Evolutionary conservation across 2,888 invertebrate species (phyloP).

Genomic region (Polyommatus icarus): DNA sequence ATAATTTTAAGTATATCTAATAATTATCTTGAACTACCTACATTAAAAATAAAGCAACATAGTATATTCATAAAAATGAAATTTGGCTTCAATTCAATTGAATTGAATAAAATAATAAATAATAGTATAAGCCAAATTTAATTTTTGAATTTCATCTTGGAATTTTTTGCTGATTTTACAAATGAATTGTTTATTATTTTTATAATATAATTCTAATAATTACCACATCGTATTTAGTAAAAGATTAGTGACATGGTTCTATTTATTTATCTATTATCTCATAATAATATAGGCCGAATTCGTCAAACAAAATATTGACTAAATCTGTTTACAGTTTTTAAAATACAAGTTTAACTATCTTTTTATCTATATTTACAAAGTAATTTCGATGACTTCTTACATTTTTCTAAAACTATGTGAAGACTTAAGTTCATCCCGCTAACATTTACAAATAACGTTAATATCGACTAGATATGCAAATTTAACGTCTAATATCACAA

Average conservation of each 20-base stretch:
- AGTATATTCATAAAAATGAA: neutral
- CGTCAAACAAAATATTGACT: neutral
- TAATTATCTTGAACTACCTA: too few relatives aligned
- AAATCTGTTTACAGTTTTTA: neutral
- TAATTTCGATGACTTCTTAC: conserved; percentile 11
- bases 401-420: conserved; percentile 15
- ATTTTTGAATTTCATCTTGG: too few relatives aligned
- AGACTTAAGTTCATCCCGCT: conserved; percentile 34
- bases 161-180: neutral
- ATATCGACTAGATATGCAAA: conserved; percentile 50
- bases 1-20: too few relatives aligned
- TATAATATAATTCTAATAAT: neutral
- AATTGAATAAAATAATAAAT: too few relatives aligned
- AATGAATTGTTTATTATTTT: neutral
- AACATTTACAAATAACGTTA: conserved; percentile 39
- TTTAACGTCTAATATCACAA: conserved; percentile 75
- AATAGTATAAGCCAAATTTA: too few relatives aligned
- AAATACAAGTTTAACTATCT: neutral
- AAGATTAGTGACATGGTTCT: neutral
- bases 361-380: conserved; percentile 22
- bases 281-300: neutral
- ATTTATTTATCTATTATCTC: neutral
- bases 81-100: too few relatives aligned
- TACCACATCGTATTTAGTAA: neutral
- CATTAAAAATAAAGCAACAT: neutral